Percentiles rank a stretch among this genome's conserved stretches.
Evolutionary conservation across 2,113 vertebrate genomes (phyloP).

Genomic region (Crotalus helleri): DNA sequence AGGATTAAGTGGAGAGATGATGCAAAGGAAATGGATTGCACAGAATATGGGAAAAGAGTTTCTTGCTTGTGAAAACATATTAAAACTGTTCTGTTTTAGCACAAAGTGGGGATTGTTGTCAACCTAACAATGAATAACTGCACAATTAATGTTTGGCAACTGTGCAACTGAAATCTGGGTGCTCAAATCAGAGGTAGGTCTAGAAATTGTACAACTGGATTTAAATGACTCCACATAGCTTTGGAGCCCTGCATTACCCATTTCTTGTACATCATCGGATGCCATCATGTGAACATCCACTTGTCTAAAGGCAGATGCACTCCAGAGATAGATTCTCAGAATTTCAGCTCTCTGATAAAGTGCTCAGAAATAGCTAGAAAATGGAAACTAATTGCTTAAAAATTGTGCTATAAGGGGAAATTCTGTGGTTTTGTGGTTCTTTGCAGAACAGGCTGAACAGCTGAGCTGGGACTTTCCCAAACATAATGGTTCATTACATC

Average conservation of each 20-base stretch:
- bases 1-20: neutral
- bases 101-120: neutral
- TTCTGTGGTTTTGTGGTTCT: neutral
- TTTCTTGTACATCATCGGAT: neutral
- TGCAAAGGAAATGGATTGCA: neutral
- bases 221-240: neutral
- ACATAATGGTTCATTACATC: constrained; percentile 18
- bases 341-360: neutral
- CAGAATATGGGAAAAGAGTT: neutral
- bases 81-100: neutral
- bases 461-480: constrained; percentile 44
- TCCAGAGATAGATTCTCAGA: neutral
- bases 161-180: neutral
- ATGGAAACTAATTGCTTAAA: constrained; percentile 48
- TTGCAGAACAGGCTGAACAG: constrained; percentile 15
- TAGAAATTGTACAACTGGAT: neutral
- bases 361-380: constrained; percentile 35
- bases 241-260: neutral
- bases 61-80: neutral
- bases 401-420: constrained; percentile 36
- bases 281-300: neutral
- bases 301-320: neutral
- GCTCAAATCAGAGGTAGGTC: neutral
- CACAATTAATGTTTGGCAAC: neutral
- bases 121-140: neutral